A percentile compares a stretch with the other conserved stretches of the same genome.
Evolutionary conservation across 2,888 invertebrate genomes (phyloP).

Genomic region (Fissipunctia ypsillon): DNA sequence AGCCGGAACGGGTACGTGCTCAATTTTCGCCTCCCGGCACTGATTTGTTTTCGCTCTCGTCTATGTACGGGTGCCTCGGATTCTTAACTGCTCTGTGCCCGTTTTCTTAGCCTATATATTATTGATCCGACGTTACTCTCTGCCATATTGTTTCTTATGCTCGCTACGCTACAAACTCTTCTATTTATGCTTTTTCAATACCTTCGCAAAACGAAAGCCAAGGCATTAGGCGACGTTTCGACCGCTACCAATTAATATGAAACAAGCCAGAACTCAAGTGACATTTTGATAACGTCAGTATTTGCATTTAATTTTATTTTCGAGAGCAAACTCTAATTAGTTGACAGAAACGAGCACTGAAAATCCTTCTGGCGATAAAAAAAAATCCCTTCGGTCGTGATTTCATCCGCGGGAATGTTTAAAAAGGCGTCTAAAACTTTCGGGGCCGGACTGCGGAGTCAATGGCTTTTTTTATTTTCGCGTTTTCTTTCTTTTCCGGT

Average conservation of each 20-base stretch:
- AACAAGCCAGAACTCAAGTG: slow-evolving; percentile 60
- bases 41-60: slow-evolving; percentile 89
- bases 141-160: slow-evolving; percentile 82
- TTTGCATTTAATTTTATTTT: slow-evolving; percentile 74
- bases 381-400: slow-evolving; percentile 78
- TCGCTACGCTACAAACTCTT: slow-evolving; percentile 61
- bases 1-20: slow-evolving; percentile 91
- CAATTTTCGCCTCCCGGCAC: slow-evolving; percentile 90
- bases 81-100: slow-evolving; percentile 77
- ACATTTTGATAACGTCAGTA: slow-evolving; percentile 68
- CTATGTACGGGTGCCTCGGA: slow-evolving; percentile 78
- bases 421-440: slow-evolving; percentile 87
- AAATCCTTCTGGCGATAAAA: slow-evolving; percentile 82
- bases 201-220: slow-evolving; percentile 8
- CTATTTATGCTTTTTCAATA: slow-evolving; percentile 53
- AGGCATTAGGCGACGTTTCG: slow-evolving; percentile 26
- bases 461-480: slow-evolving; percentile 90
- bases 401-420: slow-evolving; percentile 84
- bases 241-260: slow-evolving; percentile 59
- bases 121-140: slow-evolving; percentile 84
- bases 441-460: slow-evolving; percentile 86
- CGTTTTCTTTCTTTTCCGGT: slow-evolving; percentile 89
- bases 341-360: slow-evolving; percentile 82
- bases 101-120: slow-evolving; percentile 89
- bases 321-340: slow-evolving; percentile 80